phyloP scores from a whole-genome alignment of 2,113 vertebrate genomes.

The Aegypius monachus region DNA sequence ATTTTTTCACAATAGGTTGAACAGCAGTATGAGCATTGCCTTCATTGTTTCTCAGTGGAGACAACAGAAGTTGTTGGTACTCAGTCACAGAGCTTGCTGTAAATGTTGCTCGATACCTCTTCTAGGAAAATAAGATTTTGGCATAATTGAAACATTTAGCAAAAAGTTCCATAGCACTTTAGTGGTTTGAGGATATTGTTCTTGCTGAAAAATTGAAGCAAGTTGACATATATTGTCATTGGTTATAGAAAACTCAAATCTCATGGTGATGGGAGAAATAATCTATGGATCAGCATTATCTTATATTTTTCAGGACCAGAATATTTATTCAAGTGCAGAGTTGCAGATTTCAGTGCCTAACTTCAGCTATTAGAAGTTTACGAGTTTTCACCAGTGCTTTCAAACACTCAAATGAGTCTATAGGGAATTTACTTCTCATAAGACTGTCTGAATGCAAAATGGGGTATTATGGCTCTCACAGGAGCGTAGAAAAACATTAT shows the following conservation, averaged over 20 bases:
- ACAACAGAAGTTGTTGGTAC: background rate
- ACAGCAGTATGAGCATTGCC: background rate
- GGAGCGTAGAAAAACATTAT: slow-evolving; percentile 8
- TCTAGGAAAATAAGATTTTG: background rate
- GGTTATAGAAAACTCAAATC: background rate
- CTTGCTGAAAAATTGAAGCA: background rate
- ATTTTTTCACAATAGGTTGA: background rate
- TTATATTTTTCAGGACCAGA: background rate
- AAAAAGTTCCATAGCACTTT: background rate
- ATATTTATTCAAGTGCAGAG: background rate
- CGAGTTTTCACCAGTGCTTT: slow-evolving; percentile 6
- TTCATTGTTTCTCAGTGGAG: background rate
- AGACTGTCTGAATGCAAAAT: slow-evolving; percentile 21
- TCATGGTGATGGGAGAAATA: background rate
- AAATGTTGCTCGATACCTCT: background rate
- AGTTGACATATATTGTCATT: background rate
- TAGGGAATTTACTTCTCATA: slow-evolving; percentile 31
- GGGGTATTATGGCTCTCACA: slow-evolving; percentile 3
- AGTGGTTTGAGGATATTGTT: background rate
- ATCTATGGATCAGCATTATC: background rate
- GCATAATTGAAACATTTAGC: background rate
- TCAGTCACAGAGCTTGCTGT: background rate
- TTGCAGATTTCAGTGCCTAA: background rate
- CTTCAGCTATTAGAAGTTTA: background rate
- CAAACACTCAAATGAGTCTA: background rate